A percentile compares a stretch with the other conserved stretches of the same genome.
phyloP scores from a whole-genome alignment of 2,888 invertebrate genomes.

The Cyaniris semiargus region DNA sequence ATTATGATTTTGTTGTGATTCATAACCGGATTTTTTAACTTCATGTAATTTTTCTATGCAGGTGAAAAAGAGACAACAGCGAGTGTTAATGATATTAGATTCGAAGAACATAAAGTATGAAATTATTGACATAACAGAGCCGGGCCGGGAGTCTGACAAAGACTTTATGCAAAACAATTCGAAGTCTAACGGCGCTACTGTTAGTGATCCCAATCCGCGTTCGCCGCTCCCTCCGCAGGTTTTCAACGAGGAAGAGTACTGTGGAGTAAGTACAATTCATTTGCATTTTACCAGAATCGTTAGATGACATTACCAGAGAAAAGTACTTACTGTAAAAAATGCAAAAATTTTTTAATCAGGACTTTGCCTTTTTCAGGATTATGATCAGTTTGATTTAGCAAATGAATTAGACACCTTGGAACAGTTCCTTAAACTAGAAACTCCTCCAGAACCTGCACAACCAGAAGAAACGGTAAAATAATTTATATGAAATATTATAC shows the following conservation, averaged over 20 bases:
- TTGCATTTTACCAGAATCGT: not conserved
- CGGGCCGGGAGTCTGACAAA: conserved; percentile 92
- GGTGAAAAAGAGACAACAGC: conserved; percentile 98
- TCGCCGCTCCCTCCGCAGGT: conserved; percentile 96
- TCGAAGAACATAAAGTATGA: conserved; percentile 94
- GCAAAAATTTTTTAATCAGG: not conserved
- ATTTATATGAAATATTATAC: conserved; percentile 23
- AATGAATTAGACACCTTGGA: conserved; percentile 95
- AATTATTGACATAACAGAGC: conserved; percentile 96
- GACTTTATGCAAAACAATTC: conserved; percentile 95
- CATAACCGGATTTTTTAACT: conserved; percentile 59
- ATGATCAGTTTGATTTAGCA: conserved; percentile 94
- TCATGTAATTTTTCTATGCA: conserved; percentile 66
- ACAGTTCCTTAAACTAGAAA: conserved; percentile 89
- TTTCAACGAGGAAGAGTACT: conserved; percentile 94
- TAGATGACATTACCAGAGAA: not conserved
- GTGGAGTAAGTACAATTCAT: conserved; percentile 86
- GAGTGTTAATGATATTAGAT: conserved; percentile 95
- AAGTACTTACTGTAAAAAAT: not conserved
- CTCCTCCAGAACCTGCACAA: conserved; percentile 69
- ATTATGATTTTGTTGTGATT: conserved; percentile 61
- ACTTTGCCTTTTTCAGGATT: conserved; percentile 84
- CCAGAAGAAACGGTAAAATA: conserved; percentile 48
- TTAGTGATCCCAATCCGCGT: conserved; percentile 86
- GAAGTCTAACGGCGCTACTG: conserved; percentile 86